Percentiles rank a stretch among this genome's conserved stretches.
Conservation (phyloP, 2,797 vertebrate species). For the Hydrophis major region DNA sequence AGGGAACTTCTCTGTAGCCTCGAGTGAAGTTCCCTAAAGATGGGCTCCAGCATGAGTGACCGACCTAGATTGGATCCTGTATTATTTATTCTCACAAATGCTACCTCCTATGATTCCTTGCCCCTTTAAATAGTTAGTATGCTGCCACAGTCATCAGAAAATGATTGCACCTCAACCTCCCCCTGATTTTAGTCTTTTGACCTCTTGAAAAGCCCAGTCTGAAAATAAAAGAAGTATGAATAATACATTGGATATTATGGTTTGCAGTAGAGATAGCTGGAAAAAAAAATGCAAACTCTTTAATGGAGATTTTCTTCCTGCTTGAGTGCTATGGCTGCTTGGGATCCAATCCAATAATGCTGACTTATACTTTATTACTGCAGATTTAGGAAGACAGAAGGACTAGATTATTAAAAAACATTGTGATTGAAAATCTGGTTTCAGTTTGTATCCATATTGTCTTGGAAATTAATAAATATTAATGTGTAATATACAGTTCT, state of each 20-base stretch:
- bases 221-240: background rate
- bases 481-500: background rate
- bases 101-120: background rate
- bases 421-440: background rate
- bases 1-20: background rate
- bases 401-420: background rate
- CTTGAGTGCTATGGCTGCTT: background rate
- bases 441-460: background rate
- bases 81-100: background rate
- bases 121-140: background rate
- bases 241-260: background rate
- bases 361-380: background rate
- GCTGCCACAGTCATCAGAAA: background rate
- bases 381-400: background rate
- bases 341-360: background rate
- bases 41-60: background rate
- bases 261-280: background rate
- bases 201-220: background rate
- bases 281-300: background rate
- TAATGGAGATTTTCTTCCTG: background rate
- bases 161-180: background rate
- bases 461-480: background rate
- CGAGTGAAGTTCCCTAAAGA: background rate
- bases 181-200: background rate
- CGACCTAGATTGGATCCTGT: background rate